Evolutionary conservation across 2,797 vertebrate genomes (phyloP).

Genomic region (Spinibarbus caldwelli): DNA sequence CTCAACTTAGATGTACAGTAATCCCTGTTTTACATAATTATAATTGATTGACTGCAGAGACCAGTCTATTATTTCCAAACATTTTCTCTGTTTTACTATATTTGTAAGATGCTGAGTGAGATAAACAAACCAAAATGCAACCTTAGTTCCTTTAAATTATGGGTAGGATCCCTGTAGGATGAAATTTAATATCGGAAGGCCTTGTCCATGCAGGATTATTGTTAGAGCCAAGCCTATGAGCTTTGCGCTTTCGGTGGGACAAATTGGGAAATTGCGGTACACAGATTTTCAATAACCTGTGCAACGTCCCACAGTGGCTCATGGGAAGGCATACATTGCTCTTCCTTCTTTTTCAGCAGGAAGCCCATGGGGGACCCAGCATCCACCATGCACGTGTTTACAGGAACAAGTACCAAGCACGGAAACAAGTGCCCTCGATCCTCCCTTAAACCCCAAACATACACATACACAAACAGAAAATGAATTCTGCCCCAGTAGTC

Average conservation of each 20-base stretch:
- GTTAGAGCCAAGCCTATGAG: constrained; percentile 78
- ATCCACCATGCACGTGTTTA: constrained; percentile 66
- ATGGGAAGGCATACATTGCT: constrained; percentile 67
- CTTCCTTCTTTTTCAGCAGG: constrained; percentile 68
- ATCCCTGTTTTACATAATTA: not conserved
- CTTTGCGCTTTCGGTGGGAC: constrained; percentile 82
- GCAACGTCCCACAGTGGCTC: constrained; percentile 69
- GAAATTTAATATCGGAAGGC: constrained; percentile 76
- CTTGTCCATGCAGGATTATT: constrained; percentile 83
- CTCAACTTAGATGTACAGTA: not conserved
- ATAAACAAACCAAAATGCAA: constrained; percentile 66
- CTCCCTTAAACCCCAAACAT: constrained; percentile 19
- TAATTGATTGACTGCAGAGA: not conserved
- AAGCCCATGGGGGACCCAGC: constrained; percentile 61
- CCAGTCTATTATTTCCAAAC: constrained; percentile 5
- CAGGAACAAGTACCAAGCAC: constrained; percentile 67
- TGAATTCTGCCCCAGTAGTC: constrained; percentile 70
- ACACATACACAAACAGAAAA: constrained; percentile 20
- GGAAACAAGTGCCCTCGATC: constrained; percentile 34
- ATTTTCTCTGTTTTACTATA: not conserved
- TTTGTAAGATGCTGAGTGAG: constrained; percentile 26
- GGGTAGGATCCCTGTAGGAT: constrained; percentile 77
- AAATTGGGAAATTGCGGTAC: constrained; percentile 78
- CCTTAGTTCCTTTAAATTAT: constrained; percentile 79
- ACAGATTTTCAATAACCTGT: constrained; percentile 79